Conservation (phyloP, 2,888 invertebrate species). For the Parnassius apollo region DNA sequence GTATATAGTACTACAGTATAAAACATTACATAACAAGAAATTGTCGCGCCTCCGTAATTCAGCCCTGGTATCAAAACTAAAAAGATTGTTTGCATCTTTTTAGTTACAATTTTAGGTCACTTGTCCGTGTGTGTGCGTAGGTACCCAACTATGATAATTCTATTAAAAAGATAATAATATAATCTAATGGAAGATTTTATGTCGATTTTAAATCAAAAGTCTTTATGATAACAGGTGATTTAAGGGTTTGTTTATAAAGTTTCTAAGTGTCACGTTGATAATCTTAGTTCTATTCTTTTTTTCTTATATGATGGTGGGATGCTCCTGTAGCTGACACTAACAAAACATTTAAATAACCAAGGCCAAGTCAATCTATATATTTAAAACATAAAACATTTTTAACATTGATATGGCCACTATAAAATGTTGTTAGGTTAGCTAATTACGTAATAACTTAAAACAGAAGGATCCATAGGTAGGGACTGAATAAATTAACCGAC, state of each 20-base stretch:
- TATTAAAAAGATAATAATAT: constrained; percentile 28
- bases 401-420: no score
- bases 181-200: constrained; percentile 25
- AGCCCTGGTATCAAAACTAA: constrained; percentile 65
- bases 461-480: no score
- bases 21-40: constrained; percentile 20
- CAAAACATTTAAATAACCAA: no score
- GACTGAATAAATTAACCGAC: no score
- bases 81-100: constrained; percentile 79
- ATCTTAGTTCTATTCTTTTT: background rate
- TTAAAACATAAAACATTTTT: no score
- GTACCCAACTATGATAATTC: constrained; percentile 33
- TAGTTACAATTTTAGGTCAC: constrained; percentile 75
- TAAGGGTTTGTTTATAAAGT: background rate
- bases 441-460: no score
- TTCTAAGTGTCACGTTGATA: background rate
- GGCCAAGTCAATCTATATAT: no score
- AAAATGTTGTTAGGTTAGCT: no score
- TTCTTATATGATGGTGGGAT: background rate
- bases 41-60: constrained; percentile 38
- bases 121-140: constrained; percentile 31
- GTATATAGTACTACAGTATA: background rate
- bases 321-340: no score
- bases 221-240: no score
- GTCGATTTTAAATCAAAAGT: background rate